Percentiles rank a stretch among this genome's conserved stretches.
Evolutionary conservation across 2,113 vertebrate genomes (phyloP).

Genomic region (Sapajus apella): DNA sequence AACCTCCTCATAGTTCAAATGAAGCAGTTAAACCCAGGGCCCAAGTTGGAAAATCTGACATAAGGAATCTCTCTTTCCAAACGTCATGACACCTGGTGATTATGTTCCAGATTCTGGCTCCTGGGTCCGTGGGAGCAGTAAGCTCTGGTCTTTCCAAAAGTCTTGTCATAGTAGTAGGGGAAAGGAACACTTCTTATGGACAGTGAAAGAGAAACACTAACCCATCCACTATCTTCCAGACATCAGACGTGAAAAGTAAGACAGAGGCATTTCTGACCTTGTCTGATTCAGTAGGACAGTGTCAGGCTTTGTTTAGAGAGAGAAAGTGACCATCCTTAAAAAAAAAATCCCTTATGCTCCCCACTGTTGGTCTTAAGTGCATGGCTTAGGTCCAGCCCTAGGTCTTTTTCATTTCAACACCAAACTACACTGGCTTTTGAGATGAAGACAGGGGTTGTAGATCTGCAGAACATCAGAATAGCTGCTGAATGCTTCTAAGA

Average conservation of each 20-base stretch:
- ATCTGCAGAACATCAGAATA: background rate
- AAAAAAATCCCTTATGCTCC: background rate
- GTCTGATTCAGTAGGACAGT: background rate
- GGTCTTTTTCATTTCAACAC: background rate
- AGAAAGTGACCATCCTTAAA: background rate
- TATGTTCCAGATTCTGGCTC: background rate
- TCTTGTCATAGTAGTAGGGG: background rate
- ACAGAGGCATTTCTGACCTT: background rate
- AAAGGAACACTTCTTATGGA: background rate
- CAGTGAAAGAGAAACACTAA: background rate
- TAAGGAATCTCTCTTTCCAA: background rate
- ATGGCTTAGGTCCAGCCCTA: background rate
- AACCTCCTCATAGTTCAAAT: background rate
- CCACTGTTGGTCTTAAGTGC: background rate
- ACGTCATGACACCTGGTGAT: background rate
- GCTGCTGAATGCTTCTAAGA: background rate
- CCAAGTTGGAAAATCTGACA: background rate
- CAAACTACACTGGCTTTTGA: background rate
- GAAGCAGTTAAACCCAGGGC: background rate
- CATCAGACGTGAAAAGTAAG: slow-evolving; percentile 23
- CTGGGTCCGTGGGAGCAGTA: background rate
- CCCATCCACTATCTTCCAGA: background rate
- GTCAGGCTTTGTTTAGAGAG: slow-evolving; percentile 10
- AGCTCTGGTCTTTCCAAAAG: background rate
- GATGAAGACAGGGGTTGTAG: background rate